Evolutionary conservation across 2,888 invertebrate genomes (phyloP).

Genomic region (Zeuzera pyrina): DNA sequence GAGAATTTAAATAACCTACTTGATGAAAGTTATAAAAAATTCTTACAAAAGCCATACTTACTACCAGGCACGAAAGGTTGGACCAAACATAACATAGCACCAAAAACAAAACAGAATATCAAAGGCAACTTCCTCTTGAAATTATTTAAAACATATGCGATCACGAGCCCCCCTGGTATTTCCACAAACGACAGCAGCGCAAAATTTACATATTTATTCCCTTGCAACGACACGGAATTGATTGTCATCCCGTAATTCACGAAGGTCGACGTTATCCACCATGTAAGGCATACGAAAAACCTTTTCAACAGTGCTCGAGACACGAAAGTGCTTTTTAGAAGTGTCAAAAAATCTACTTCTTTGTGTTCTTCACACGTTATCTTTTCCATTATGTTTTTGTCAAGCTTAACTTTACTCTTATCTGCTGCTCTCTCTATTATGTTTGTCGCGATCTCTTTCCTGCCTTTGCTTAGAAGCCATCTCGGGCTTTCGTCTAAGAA

Average conservation of each 20-base stretch:
- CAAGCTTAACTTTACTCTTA: constrained; percentile 13
- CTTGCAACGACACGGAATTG: constrained; percentile 5
- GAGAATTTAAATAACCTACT: no score
- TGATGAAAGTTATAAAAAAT: no score
- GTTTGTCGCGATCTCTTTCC: constrained; percentile 69
- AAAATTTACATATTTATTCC: constrained; percentile 4
- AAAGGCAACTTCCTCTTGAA: constrained; percentile 52
- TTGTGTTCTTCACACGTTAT: constrained; percentile 3
- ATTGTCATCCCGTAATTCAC: constrained; percentile 4
- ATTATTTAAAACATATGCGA: constrained; percentile 30
- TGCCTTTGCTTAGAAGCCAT: constrained; percentile 77
- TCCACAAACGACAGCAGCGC: constrained; percentile 2
- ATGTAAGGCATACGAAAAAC: constrained; percentile 47
- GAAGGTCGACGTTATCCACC: constrained; percentile 32
- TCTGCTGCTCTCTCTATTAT: constrained; percentile 69
- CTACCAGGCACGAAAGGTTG: constrained; percentile 74
- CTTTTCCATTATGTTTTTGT: constrained; percentile 4
- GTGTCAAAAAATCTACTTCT: background rate
- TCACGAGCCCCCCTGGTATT: constrained; percentile 2
- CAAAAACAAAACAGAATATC: constrained; percentile 61
- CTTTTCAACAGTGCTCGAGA: constrained; percentile 39
- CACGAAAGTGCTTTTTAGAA: constrained; percentile 34
- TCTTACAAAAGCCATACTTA: constrained; percentile 37
- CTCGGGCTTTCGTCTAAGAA: constrained; percentile 76
- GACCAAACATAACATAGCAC: constrained; percentile 70